Evolutionary conservation across 2,113 vertebrate species (phyloP), one percentile per base, ranked within the genome.

Genomic region (Collichthys lucidus): DNA sequence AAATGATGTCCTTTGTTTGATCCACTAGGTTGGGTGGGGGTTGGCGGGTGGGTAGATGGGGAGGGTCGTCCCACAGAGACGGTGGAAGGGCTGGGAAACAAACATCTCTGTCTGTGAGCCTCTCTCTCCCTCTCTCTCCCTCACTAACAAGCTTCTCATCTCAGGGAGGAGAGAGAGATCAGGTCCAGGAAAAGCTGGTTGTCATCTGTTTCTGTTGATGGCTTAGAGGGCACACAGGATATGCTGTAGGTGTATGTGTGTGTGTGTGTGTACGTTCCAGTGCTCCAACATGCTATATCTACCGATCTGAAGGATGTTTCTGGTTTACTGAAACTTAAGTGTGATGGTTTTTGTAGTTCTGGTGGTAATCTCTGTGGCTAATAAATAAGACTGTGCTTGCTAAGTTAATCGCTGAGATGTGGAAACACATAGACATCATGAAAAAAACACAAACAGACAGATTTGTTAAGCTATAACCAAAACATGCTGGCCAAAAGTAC

Each of bases 1-100:
- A 94, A 94, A 95, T 94, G 87, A 94, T 94, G 93, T 94, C 92
- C 92, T 94, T 94, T 95, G 92, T 94, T 93, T 94, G 88, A 93
- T 95, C 90, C 85, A 93, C 91, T 92, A 94, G 87, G 84, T 82
- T 80, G 82, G 52, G 75, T 10, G 81, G 71, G 61, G 24, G 80
- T 17, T 17, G 46, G 73, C 4, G 5, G 50, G 79, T 11, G 80
- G 69, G 67, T 11, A 68, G 79, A 46, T 50, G 75, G 76, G 81
- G 65, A 29, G 77, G 82, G 82, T 79, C 20, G 79, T 92, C 88
- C 88, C 80, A 77, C 40, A 26, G 86, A 87, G 85, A 86, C 56
- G 31, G 74, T 84, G 74, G 87, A 86, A 90, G 63, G 70, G 82
- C 59, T 87, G 81, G 63, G 84, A 91, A 90, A 83, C 80, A 90